Percentiles rank a stretch among this genome's conserved stretches.
Conservation (phyloP, 2,113 vertebrate species). For the Psephotus haematonotus region DNA sequence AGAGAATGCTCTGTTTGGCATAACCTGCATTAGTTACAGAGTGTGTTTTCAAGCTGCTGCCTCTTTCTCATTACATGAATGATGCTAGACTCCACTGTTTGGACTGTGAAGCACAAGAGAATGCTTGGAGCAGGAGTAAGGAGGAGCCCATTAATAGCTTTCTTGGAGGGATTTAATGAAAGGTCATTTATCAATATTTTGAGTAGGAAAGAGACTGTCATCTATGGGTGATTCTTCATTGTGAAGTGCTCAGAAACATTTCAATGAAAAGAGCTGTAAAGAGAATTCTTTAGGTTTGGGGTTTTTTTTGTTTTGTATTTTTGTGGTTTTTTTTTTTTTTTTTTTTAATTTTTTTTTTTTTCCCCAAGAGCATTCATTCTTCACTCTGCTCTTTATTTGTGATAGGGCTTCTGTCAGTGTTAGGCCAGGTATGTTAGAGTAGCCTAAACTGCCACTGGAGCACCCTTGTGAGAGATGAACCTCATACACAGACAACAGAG, state of each 20-base stretch:
- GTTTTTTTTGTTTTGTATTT: background rate
- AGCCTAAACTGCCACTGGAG: background rate
- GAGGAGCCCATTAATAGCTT: background rate
- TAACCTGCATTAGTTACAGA: accelerated
- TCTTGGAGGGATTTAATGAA: background rate
- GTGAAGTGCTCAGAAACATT: background rate
- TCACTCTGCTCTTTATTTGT: background rate
- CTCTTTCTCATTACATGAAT: background rate
- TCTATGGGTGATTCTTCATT: background rate
- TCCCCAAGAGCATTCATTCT: background rate
- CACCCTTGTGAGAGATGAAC: accelerated
- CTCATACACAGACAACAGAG: background rate
- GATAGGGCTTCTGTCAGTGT: background rate
- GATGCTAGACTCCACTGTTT: background rate
- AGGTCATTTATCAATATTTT: background rate
- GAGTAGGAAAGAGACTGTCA: background rate
- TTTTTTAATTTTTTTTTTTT: background rate
- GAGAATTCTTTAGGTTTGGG: background rate
- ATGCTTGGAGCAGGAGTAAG: background rate
- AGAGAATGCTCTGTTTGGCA: background rate
- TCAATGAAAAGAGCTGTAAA: background rate
- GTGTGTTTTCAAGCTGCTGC: background rate
- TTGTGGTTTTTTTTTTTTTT: background rate
- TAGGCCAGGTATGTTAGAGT: background rate
- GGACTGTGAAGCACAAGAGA: background rate